Conservation (phyloP, 2,113 vertebrate species). For the Cyprinus carpio region DNA sequence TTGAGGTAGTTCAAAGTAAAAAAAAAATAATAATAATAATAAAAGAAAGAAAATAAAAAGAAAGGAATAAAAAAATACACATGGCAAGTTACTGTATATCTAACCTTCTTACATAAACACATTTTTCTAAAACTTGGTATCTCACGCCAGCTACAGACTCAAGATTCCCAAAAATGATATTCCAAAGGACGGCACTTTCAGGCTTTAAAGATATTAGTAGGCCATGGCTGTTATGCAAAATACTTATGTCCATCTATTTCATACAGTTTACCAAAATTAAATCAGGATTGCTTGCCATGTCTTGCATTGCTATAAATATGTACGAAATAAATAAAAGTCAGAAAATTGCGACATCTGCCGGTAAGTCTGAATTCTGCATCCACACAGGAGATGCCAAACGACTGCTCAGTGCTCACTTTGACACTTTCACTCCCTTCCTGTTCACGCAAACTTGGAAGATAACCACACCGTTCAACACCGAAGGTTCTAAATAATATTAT, state of each 20-base stretch:
- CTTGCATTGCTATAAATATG: background rate
- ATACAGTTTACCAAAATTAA: background rate
- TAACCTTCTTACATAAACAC: too few relatives aligned
- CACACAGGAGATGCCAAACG: background rate
- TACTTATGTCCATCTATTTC: background rate
- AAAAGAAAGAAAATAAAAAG: too few relatives aligned
- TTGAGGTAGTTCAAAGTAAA: too few relatives aligned
- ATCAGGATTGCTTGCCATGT: background rate
- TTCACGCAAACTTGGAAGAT: background rate
- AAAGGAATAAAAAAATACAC: too few relatives aligned
- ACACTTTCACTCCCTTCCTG: background rate
- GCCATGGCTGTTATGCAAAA: too few relatives aligned
- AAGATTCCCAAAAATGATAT: background rate
- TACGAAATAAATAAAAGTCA: background rate
- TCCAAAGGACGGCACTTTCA: too few relatives aligned
- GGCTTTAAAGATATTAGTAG: too few relatives aligned
- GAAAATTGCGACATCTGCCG: conserved; percentile 44
- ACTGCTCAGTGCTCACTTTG: background rate
- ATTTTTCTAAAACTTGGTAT: too few relatives aligned
- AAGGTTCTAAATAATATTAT: too few relatives aligned
- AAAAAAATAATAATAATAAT: too few relatives aligned
- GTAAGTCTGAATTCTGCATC: background rate
- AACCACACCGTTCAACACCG: background rate
- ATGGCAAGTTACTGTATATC: too few relatives aligned
- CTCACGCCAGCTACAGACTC: background rate